Evolutionary conservation across 2,113 vertebrate genomes (phyloP).

Genomic region (Chloropsis hardwickii): DNA sequence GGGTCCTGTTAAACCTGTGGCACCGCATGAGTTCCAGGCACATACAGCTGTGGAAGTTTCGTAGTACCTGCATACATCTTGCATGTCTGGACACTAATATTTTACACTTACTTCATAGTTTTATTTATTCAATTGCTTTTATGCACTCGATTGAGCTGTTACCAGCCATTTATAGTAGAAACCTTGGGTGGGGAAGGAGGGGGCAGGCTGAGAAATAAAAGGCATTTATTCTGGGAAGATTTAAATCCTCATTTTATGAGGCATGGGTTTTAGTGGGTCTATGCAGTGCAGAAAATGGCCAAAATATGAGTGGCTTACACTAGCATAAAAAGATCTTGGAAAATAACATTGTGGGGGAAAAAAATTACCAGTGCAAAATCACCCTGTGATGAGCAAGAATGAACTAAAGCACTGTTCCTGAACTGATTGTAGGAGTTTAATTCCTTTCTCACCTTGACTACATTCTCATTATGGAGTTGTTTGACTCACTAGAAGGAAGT

Average conservation of each 20-base stretch:
- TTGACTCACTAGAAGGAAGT: not conserved
- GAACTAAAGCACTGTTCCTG: not conserved
- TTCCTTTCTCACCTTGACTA: not conserved
- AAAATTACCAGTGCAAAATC: not conserved
- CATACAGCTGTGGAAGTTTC: slow-evolving; percentile 71
- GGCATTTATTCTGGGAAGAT: slow-evolving; percentile 59
- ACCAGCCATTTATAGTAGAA: slow-evolving; percentile 69
- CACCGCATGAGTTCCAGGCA: slow-evolving; percentile 57
- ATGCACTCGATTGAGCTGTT: slow-evolving; percentile 70
- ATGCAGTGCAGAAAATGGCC: slow-evolving; percentile 44
- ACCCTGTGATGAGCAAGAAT: not conserved
- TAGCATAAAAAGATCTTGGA: slow-evolving; percentile 23
- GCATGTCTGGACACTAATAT: slow-evolving; percentile 77
- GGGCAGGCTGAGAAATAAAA: slow-evolving; percentile 56
- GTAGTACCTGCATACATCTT: slow-evolving; percentile 71
- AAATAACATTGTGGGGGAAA: not conserved
- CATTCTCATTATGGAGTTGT: not conserved
- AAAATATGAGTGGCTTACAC: slow-evolving; percentile 44
- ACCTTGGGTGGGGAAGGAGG: slow-evolving; percentile 55
- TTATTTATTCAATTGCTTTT: slow-evolving; percentile 78
- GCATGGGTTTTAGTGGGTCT: slow-evolving; percentile 65
- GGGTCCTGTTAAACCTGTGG: slow-evolving; percentile 72
- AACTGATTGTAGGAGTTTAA: not conserved
- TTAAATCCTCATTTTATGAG: slow-evolving; percentile 72
- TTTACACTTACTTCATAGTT: slow-evolving; percentile 84